A percentile compares a stretch with the other conserved stretches of the same genome.
Conservation (phyloP, 2,797 vertebrate species). For the Mus caroli region DNA sequence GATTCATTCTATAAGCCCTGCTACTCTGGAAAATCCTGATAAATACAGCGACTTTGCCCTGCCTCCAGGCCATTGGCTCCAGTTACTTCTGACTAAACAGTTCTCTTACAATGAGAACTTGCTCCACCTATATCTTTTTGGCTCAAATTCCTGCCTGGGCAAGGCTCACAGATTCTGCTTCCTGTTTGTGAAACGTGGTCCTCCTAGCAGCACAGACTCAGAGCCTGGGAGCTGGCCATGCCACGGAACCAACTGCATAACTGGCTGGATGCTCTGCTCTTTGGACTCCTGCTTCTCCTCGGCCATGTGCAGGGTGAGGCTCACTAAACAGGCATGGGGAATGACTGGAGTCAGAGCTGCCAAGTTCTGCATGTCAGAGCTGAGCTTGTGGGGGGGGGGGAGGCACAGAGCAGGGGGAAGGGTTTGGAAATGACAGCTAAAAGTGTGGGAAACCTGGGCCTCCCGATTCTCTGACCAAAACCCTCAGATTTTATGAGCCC, state of each 20-base stretch:
- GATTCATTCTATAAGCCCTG: background rate
- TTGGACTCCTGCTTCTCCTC: constrained; percentile 31
- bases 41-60: background rate
- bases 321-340: background rate
- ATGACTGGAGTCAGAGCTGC: background rate
- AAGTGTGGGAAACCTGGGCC: background rate
- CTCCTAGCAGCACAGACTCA: rapidly evolving
- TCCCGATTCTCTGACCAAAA: background rate
- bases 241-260: rapidly evolving
- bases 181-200: background rate
- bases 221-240: background rate
- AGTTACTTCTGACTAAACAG: background rate
- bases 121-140: background rate
- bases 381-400: too few species aligned
- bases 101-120: background rate
- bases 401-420: background rate
- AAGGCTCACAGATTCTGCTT: background rate
- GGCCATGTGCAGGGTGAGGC: background rate
- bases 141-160: background rate
- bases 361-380: background rate
- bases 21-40: background rate
- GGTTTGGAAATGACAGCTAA: background rate
- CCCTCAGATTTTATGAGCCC: background rate
- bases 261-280: background rate
- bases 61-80: background rate